Conservation (phyloP, 2,888 invertebrate genomes). For the Trichopria drosophilae region DNA sequence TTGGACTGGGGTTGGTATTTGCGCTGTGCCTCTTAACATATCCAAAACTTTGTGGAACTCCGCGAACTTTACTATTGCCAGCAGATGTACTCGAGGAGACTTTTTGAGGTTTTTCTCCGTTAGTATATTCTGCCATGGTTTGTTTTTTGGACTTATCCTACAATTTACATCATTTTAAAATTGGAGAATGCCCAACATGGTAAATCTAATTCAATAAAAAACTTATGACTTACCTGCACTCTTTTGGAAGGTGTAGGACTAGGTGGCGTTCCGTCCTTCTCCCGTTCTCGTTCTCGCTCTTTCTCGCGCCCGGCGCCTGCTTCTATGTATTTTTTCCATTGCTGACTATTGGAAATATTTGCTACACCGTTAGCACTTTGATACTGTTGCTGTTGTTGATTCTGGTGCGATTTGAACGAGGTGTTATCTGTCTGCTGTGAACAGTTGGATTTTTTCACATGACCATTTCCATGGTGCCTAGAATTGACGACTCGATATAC, state of each 20-base stretch:
- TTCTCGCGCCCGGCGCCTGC: conserved; percentile 53
- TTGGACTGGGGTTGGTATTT: conserved; percentile 59
- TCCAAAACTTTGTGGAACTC: conserved; percentile 82
- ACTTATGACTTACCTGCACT: conserved; percentile 45
- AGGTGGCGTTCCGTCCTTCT: conserved; percentile 52
- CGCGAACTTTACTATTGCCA: conserved; percentile 68
- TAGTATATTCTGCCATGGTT: conserved; percentile 54
- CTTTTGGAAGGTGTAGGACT: conserved; percentile 56
- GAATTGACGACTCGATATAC: conserved; percentile 55
- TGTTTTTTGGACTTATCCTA: conserved; percentile 55
- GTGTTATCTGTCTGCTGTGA: conserved; percentile 62
- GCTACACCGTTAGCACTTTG: conserved; percentile 41
- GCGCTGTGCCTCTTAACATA: conserved; percentile 76
- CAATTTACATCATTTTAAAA: neutral
- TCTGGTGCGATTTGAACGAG: conserved; percentile 52
- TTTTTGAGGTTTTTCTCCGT: conserved; percentile 54
- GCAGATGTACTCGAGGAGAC: conserved; percentile 54
- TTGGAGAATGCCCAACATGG: no score
- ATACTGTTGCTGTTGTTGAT: conserved; percentile 40
- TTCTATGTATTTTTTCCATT: conserved; percentile 61
- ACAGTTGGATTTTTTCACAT: conserved; percentile 60
- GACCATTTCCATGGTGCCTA: conserved; percentile 48
- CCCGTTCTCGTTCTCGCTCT: conserved; percentile 48
- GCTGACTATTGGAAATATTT: conserved; percentile 56
- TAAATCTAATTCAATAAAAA: no score